phyloP scores from a whole-genome alignment of 2,113 vertebrate species.

The Athene cunicularia region DNA sequence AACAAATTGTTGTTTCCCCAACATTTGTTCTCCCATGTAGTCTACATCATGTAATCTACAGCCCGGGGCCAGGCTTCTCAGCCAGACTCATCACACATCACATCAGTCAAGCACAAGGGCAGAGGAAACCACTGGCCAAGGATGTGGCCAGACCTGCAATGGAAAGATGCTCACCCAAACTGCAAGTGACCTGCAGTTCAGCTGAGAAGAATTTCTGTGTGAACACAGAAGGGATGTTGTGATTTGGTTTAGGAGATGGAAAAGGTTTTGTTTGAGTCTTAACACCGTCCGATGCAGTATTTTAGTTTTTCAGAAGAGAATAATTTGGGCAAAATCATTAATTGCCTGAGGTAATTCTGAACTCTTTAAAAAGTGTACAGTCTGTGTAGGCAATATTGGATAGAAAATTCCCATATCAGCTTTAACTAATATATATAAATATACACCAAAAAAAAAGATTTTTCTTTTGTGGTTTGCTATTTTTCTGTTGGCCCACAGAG shows the following conservation, averaged over 20 bases:
- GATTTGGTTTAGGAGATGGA: background rate
- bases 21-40: background rate
- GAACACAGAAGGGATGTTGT: background rate
- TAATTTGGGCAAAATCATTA: background rate
- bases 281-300: background rate
- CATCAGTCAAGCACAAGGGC: background rate
- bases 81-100: background rate
- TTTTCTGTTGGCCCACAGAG: background rate
- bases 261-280: background rate
- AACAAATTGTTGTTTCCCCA: background rate
- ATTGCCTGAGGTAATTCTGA: background rate
- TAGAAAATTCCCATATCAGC: background rate
- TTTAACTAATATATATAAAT: background rate
- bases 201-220: background rate
- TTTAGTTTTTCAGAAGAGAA: background rate
- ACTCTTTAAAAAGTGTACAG: background rate
- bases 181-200: background rate
- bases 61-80: background rate
- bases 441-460: no score
- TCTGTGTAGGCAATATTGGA: background rate
- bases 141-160: background rate
- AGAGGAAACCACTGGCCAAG: background rate
- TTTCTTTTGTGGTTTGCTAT: background rate
- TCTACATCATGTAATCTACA: background rate
- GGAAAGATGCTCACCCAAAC: background rate